Conservation (phyloP, 1,140 invertebrate species). For the Nasonia longicornis region DNA sequence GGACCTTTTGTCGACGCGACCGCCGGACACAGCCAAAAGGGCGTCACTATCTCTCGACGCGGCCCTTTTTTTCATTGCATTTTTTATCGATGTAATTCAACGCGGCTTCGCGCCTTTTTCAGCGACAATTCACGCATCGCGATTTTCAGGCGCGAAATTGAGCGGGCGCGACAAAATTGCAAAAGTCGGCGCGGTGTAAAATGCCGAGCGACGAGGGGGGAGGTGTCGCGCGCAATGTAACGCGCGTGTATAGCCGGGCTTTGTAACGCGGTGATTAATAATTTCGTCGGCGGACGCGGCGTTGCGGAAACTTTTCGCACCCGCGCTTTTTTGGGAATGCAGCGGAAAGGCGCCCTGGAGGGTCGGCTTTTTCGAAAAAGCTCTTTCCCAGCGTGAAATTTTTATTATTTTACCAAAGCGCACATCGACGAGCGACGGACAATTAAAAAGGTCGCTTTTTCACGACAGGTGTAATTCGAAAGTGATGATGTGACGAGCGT, state of each 20-base stretch:
- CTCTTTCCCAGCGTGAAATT: neutral
- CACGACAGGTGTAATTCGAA: too few relatives aligned
- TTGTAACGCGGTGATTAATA: slow-evolving; percentile 56
- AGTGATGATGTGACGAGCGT: neutral
- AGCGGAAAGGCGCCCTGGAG: neutral
- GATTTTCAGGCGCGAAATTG: slow-evolving; percentile 50
- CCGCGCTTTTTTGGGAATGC: neutral
- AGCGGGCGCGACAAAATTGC: slow-evolving; percentile 41
- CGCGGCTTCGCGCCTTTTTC: slow-evolving; percentile 12
- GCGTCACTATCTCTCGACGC: slow-evolving; percentile 5
- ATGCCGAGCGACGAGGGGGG: slow-evolving; percentile 4
- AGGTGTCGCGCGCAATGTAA: slow-evolving; percentile 7
- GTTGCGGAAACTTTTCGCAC: slow-evolving; percentile 27
- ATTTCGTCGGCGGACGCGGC: slow-evolving; percentile 46
- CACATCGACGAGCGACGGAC: too few relatives aligned
- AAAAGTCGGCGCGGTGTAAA: slow-evolving; percentile 35
- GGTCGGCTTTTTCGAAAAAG: neutral
- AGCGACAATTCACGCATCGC: slow-evolving; percentile 55
- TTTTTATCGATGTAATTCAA: slow-evolving; percentile 49
- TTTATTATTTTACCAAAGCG: neutral
- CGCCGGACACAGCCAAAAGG: slow-evolving; percentile 13
- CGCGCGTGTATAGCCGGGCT: slow-evolving; percentile 15
- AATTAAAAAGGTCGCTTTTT: neutral
- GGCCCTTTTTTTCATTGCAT: slow-evolving; percentile 45
- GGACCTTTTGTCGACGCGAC: slow-evolving; percentile 41